Percentiles rank a stretch among this genome's conserved stretches.
phyloP scores from a whole-genome alignment of 2,797 vertebrate species.

The Neopelma chrysocephalum region DNA sequence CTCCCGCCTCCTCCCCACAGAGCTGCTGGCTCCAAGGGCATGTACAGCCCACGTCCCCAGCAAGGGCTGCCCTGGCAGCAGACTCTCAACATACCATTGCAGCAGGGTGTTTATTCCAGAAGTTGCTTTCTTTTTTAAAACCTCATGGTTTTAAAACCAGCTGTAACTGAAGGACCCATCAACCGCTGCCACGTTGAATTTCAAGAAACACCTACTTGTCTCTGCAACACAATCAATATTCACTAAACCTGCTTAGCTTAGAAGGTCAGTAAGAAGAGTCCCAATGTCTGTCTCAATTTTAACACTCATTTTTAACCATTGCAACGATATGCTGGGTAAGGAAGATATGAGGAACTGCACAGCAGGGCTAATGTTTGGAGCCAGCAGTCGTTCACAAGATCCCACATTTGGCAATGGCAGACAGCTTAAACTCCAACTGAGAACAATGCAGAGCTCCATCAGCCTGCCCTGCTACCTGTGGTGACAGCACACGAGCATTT shows the following conservation, averaged over 20 bases:
- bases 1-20: not conserved
- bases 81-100: not conserved
- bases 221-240: not conserved
- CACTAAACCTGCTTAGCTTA: not conserved
- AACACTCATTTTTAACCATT: not conserved
- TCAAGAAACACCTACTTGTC: not conserved
- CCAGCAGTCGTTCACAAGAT: fast-evolving
- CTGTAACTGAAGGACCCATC: not conserved
- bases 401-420: not conserved
- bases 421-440: not conserved
- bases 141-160: not conserved
- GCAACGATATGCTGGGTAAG: fast-evolving
- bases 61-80: not conserved
- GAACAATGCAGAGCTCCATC: not conserved
- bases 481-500: fast-evolving
- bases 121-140: not conserved
- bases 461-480: fast-evolving
- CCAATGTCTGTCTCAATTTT: not conserved
- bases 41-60: fast-evolving
- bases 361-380: fast-evolving
- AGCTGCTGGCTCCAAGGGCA: not conserved
- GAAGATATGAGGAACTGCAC: not conserved
- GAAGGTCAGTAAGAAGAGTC: not conserved
- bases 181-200: not conserved
- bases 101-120: not conserved